Base-by-base conservation (phyloP, 2,888 invertebrate species). In the Agrilus biguttatus region DNA sequence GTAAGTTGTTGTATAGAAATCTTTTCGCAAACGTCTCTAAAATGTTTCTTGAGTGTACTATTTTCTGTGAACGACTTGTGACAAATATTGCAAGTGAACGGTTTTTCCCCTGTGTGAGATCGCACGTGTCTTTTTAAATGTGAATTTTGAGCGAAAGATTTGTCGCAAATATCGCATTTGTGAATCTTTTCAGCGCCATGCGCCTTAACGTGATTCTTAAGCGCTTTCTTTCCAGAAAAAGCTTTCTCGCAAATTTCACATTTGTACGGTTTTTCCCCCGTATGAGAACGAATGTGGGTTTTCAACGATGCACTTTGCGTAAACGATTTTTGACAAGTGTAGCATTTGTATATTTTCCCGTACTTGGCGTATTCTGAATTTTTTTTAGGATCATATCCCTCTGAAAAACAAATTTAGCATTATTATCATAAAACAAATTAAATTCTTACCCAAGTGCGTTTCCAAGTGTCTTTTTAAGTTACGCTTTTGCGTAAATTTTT, bases 41-140 rank as follows among this genome's bases (percentile, higher is more conserved):
- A 51, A 43, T 58, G 59, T 14, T 54, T 49, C 38, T 47, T 52
- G 21, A 57, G 45, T 46, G 57, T 59, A 2, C 59, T 57, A 3
- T 53, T 51, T 19, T 57, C 55, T 5, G 55, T 58, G 45, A 59
- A 59, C 7, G 51, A 51, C 46, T 53, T 55, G 6, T 51, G 47
- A 42, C 59, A 59, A 13, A 49, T 44, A 6, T 47, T 45, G 45
- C 58, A 57, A 37, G 52, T 39, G 44, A 55, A 55, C 1, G 57
- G 57, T 34, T 51, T 55, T 46, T 58, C 57, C 1, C 57, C 57
- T 12, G 55, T 55, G 39, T 58, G 58, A 6, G 49, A 53, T 28
- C 57, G 45, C n/a, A 46, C 49, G 38, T 58, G 57, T 13, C 55
- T 50, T 4, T 55, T 57, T 8, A 57, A 47, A 41, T 57, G 57